Evolutionary conservation across 2,888 invertebrate genomes (phyloP).

Genomic region (Chrysotoxum bicinctum): DNA sequence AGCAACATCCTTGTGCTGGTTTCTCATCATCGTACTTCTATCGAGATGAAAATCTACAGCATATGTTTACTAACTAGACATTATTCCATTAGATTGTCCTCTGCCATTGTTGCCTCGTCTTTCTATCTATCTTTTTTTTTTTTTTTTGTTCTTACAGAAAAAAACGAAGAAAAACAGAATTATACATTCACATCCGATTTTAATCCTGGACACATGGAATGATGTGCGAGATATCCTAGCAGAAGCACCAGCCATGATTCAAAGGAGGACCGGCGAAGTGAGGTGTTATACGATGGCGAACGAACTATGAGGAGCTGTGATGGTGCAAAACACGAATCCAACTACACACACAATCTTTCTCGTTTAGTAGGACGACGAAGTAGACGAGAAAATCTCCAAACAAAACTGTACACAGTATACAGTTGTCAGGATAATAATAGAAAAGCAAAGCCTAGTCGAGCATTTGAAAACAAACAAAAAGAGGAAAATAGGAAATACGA

Average conservation of each 20-base stretch:
- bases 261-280: slow-evolving; percentile 13
- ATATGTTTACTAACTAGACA: slow-evolving; percentile 68
- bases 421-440: slow-evolving; percentile 70
- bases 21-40: slow-evolving; percentile 48
- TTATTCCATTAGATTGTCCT: slow-evolving; percentile 66
- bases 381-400: slow-evolving; percentile 59
- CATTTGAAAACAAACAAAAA: slow-evolving; percentile 53
- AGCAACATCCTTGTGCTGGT: slow-evolving; percentile 35
- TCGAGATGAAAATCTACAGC: slow-evolving; percentile 59
- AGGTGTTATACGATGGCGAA: slow-evolving; percentile 51
- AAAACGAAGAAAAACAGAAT: slow-evolving; percentile 16
- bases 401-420: slow-evolving; percentile 58
- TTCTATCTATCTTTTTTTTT: not conserved
- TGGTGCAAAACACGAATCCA: slow-evolving; percentile 50
- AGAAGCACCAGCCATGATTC: slow-evolving; percentile 34
- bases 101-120: slow-evolving; percentile 27
- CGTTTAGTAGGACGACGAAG: slow-evolving; percentile 5
- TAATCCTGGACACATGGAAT: slow-evolving; percentile 65
- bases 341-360: slow-evolving; percentile 21
- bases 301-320: slow-evolving; percentile 38
- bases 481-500: not conserved
- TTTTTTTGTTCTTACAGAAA: not conserved
- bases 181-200: slow-evolving; percentile 47
- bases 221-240: slow-evolving; percentile 63
- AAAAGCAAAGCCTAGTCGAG: slow-evolving; percentile 59